A percentile compares a stretch with the other conserved stretches of the same genome.
Conservation (phyloP, 2,888 invertebrate genomes). For the Eudemis profundana region DNA sequence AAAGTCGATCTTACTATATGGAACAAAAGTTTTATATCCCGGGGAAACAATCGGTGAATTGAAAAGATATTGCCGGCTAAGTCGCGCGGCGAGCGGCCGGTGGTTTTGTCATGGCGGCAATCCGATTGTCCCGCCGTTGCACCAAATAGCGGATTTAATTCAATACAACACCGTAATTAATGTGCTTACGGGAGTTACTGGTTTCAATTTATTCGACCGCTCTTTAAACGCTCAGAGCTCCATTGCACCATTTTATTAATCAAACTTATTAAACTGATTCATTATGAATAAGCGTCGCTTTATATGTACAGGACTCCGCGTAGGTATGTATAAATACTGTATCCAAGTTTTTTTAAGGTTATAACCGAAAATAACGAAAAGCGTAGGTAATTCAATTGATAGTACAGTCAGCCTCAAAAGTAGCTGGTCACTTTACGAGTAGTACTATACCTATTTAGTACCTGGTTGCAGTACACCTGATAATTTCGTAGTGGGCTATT, state of each 20-base stretch:
- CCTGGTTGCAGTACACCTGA: no score
- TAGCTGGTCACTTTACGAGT: no score
- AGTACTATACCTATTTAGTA: no score
- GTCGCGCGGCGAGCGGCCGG: slow-evolving; percentile 17
- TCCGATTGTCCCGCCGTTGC: slow-evolving; percentile 39
- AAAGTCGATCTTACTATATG: not conserved
- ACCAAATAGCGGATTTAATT: slow-evolving; percentile 59
- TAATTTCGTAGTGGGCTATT: no score
- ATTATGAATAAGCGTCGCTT: no score
- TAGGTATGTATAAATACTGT: no score
- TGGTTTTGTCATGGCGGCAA: slow-evolving; percentile 35
- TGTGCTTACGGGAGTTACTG: slow-evolving; percentile 49
- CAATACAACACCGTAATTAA: slow-evolving; percentile 58
- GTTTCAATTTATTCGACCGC: slow-evolving; percentile 45
- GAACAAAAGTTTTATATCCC: not conserved
- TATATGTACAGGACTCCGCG: no score
- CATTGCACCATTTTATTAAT: not conserved
- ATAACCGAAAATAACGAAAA: no score
- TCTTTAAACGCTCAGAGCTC: not conserved
- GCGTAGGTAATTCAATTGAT: no score
- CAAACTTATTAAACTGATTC: no score
- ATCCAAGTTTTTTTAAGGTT: no score
- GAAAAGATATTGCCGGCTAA: slow-evolving; percentile 5
- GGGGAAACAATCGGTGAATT: slow-evolving; percentile 8
- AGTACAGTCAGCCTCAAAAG: no score